These are phyloP conservation scores for Phanerotoma sp. DNA, from an alignment of 2,888 invertebrate species.

Conservation along the genomic window DNA sequence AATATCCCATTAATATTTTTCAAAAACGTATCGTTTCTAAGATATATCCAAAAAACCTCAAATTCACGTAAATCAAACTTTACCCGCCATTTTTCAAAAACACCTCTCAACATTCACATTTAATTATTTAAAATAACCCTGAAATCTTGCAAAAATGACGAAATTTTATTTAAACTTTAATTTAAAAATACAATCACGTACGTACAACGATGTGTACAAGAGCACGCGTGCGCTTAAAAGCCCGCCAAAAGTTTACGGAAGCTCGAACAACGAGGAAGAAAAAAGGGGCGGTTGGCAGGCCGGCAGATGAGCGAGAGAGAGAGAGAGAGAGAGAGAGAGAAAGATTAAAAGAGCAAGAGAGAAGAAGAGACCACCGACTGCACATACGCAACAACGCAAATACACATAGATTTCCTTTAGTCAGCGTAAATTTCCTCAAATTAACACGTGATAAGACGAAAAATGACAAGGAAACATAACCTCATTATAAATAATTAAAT, in stretches of 20 bases:
- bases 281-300: slow-evolving; percentile 23
- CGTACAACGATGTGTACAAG: background rate
- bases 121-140: no score
- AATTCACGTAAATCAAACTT: no score
- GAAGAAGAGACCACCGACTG: slow-evolving; percentile 9
- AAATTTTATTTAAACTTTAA: no score
- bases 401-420: background rate
- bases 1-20: no score
- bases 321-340: slow-evolving; percentile 24
- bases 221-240: slow-evolving; percentile 50
- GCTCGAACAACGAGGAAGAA: slow-evolving; percentile 23
- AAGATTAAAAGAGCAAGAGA: slow-evolving; percentile 28
- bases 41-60: no score
- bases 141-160: no score
- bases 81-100: no score
- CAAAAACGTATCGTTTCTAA: no score
- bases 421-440: background rate
- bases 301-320: slow-evolving; percentile 8
- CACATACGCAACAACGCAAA: slow-evolving; percentile 12
- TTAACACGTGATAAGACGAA: no score
- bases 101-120: no score
- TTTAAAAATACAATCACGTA: background rate
- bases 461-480: no score
- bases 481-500: background rate
- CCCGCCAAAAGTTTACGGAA: slow-evolving; percentile 49